These are phyloP conservation scores for Amphiprion clarkii DNA, from an alignment of 2,797 vertebrate species.

Conservation along the genomic window DNA sequence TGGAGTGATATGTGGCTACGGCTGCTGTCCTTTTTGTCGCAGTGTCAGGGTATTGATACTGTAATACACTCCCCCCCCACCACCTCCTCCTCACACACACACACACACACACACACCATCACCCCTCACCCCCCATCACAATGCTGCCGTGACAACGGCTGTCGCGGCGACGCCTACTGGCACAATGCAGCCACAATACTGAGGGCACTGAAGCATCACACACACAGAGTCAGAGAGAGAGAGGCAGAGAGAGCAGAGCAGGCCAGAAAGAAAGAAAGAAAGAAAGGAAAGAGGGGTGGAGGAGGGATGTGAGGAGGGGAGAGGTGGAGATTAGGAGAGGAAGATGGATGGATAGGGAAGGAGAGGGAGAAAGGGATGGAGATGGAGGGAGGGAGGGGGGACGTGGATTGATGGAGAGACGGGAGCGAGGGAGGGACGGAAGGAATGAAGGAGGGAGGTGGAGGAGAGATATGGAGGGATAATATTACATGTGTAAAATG, in stretches of 20 bases:
- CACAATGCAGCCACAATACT: conserved; percentile 87
- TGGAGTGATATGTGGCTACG: conserved; percentile 86
- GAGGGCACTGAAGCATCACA: conserved; percentile 86
- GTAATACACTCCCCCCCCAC: conserved; percentile 79
- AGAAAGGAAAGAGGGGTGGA: conserved; percentile 22
- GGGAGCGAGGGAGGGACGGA: conserved; percentile 27
- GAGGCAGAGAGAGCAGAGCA: conserved; percentile 55
- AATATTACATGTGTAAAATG: conserved; percentile 79
- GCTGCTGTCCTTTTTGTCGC: conserved; percentile 89
- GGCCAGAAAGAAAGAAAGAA: conserved; percentile 52
- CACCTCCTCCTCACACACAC: neutral
- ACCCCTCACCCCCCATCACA: conserved; percentile 73
- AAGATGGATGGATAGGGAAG: neutral
- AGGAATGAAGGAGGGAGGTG: conserved; percentile 42
- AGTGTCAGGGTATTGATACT: conserved; percentile 90
- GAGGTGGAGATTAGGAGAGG: conserved; percentile 29
- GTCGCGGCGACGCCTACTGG: conserved; percentile 85
- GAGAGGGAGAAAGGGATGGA: conserved; percentile 32
- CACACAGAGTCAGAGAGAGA: conserved; percentile 49
- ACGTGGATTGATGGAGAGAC: conserved; percentile 42
- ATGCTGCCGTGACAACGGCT: conserved; percentile 85
- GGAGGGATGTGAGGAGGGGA: conserved; percentile 18
- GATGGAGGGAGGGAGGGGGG: conserved; percentile 26
- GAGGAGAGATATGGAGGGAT: conserved; percentile 66
- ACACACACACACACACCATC: conserved; percentile 7